Evolutionary conservation across 2,797 vertebrate species (phyloP).

Genomic region (Prunella strophiata): DNA sequence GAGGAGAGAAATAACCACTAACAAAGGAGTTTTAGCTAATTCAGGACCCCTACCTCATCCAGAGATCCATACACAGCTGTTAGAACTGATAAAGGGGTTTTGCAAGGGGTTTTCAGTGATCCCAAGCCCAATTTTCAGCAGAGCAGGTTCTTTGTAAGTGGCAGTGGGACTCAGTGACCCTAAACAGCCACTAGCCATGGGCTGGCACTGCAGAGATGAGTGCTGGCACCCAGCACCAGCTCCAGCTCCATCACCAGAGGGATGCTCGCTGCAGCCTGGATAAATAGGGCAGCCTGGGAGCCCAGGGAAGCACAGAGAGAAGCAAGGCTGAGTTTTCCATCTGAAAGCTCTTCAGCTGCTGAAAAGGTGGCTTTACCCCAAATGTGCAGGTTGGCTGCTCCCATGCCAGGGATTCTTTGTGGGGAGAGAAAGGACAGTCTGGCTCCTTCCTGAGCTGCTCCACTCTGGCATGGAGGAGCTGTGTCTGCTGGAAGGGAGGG

Average conservation of each 20-base stretch:
- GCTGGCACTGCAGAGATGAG: neutral
- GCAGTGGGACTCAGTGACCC: neutral
- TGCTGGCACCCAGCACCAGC: neutral
- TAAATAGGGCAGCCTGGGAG: constrained; percentile 32
- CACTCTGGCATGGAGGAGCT: neutral
- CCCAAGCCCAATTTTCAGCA: neutral
- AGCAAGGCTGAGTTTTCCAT: neutral
- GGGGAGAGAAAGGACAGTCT: neutral
- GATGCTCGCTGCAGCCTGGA: neutral
- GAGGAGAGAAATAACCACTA: neutral
- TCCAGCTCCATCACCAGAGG: neutral
- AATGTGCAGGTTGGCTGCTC: neutral
- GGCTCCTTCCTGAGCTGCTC: neutral
- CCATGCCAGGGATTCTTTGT: neutral
- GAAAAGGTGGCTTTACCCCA: neutral
- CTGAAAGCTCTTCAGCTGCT: neutral
- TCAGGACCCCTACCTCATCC: neutral
- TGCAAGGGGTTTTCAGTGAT: neutral
- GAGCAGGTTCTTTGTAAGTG: fast-evolving
- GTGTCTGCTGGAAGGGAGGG: neutral
- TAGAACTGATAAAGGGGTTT: neutral
- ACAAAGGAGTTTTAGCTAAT: neutral
- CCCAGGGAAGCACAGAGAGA: neutral
- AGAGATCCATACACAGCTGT: neutral
- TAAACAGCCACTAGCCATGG: neutral